Evolutionary conservation across 2,797 vertebrate genomes (phyloP).

Genomic region (Poeciliopsis gracilis): DNA sequence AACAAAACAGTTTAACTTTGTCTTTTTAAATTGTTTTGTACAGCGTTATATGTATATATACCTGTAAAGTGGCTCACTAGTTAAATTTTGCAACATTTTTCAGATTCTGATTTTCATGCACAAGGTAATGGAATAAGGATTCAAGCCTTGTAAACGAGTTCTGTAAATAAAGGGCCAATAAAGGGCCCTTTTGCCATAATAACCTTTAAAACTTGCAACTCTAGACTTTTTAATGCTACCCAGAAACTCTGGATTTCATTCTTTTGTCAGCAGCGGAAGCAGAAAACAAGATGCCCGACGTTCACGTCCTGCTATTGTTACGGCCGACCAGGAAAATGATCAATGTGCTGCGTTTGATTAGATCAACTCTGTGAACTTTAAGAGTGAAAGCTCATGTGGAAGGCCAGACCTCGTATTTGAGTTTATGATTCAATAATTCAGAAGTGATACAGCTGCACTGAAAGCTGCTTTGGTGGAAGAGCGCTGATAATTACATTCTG

Average conservation of each 20-base stretch:
- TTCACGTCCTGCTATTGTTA: not conserved
- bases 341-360: constrained; percentile 4
- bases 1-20: not conserved
- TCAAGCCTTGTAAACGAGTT: not conserved
- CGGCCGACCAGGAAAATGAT: not conserved
- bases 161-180: not conserved
- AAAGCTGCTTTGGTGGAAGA: not conserved
- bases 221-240: not conserved
- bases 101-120: not conserved
- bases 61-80: not conserved
- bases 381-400: not conserved
- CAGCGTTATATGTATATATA: not conserved
- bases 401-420: constrained; percentile 13
- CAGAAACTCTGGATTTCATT: not conserved
- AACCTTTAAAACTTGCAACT: not conserved
- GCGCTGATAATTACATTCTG: not conserved
- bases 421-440: constrained; percentile 10
- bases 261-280: constrained; percentile 15
- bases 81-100: not conserved
- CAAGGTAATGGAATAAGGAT: too few relatives aligned
- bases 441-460: not conserved
- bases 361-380: constrained; percentile 3
- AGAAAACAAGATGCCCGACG: not conserved
- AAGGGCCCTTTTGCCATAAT: not conserved
- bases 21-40: not conserved